Evolutionary conservation across 2,888 invertebrate genomes (phyloP).

Genomic region (Neuroscelio doddi): DNA sequence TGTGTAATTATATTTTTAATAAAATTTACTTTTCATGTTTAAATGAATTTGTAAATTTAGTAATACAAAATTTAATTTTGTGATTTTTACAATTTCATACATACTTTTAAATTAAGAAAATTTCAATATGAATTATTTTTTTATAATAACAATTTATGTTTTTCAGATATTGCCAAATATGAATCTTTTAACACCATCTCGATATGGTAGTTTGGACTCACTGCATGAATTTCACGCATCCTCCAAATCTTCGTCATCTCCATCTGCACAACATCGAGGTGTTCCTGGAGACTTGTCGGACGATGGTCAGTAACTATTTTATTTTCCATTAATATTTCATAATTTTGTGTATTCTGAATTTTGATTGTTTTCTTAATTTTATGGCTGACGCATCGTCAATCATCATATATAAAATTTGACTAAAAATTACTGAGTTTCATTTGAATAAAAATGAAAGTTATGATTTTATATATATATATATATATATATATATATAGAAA

Average conservation of each 20-base stretch:
- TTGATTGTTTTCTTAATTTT: conserved; percentile 39
- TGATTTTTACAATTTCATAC: too few species aligned
- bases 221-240: conserved; percentile 71
- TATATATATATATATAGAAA: too few species aligned
- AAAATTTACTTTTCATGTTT: too few species aligned
- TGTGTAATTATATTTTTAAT: too few species aligned
- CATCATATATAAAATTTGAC: too few species aligned
- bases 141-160: conserved; percentile 12
- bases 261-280: conserved; percentile 64
- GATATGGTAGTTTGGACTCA: conserved; percentile 76
- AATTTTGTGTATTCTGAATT: conserved; percentile 37
- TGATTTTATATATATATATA: too few species aligned
- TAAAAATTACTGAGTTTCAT: too few species aligned
- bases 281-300: conserved; percentile 69
- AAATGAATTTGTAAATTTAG: too few species aligned
- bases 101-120: background rate
- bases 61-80: too few species aligned
- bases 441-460: too few species aligned
- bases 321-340: conserved; percentile 4
- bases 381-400: conserved; percentile 27
- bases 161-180: conserved; percentile 57
- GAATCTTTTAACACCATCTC: conserved; percentile 57
- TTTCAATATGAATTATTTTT: conserved; percentile 10
- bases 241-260: conserved; percentile 60
- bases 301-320: conserved; percentile 68